Conservation (phyloP, 2,797 vertebrate species). For the Fratercula arctica region DNA sequence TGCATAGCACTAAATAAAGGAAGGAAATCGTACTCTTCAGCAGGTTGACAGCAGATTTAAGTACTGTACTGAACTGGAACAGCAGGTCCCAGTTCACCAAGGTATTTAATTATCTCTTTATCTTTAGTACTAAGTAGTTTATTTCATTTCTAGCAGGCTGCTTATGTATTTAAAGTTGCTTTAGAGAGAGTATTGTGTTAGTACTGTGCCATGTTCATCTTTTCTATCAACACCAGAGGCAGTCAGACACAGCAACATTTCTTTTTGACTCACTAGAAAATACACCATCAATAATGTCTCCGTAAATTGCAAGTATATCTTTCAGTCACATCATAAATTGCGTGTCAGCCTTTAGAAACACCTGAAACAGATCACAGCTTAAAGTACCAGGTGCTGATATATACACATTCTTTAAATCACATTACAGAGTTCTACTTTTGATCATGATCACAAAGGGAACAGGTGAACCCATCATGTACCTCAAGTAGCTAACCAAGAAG, state of each 20-base stretch:
- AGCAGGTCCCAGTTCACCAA: neutral
- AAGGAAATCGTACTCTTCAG: neutral
- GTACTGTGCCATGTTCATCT: neutral
- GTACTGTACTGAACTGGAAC: neutral
- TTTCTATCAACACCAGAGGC: neutral
- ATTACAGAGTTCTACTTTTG: neutral
- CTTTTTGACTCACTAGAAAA: neutral
- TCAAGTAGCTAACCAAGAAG: neutral
- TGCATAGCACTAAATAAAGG: neutral
- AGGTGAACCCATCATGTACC: neutral
- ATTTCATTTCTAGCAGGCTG: neutral
- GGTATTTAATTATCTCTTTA: neutral
- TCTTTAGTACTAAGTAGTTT: neutral
- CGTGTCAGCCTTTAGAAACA: neutral
- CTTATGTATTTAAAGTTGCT: neutral
- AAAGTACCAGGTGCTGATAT: neutral
- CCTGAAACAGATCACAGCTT: neutral
- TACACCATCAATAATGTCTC: neutral
- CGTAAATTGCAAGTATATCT: neutral
- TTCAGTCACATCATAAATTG: neutral
- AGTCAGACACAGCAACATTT: neutral
- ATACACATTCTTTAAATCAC: neutral
- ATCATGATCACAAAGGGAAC: neutral
- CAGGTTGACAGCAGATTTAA: neutral
- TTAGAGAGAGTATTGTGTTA: neutral